Conservation (phyloP, 2,888 invertebrate species). For the Conchocele bisecta region DNA sequence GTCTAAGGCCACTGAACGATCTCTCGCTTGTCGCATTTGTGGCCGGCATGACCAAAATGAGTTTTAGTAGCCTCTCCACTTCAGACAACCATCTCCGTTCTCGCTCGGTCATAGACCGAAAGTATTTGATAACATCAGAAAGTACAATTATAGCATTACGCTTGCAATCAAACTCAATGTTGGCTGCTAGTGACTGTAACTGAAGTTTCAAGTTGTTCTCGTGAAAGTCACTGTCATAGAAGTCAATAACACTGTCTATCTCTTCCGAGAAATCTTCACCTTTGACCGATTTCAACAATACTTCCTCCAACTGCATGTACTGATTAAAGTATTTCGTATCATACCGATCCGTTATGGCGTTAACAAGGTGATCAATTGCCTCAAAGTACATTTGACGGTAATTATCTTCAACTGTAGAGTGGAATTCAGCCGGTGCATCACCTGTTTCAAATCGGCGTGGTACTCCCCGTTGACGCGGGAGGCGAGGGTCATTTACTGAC, state of each 20-base stretch:
- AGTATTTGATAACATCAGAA: background rate
- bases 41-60: slow-evolving; percentile 33
- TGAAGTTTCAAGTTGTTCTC: background rate
- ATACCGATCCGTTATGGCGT: slow-evolving; percentile 28
- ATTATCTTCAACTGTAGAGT: slow-evolving; percentile 7
- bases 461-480: too few relatives aligned
- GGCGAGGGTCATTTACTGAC: too few relatives aligned
- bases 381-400: slow-evolving; percentile 33
- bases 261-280: background rate
- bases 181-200: slow-evolving; percentile 3
- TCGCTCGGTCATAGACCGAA: background rate
- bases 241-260: background rate
- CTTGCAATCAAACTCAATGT: background rate
- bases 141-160: background rate
- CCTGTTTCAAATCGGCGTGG: too few relatives aligned
- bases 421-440: too few relatives aligned
- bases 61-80: slow-evolving; percentile 21
- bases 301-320: slow-evolving; percentile 17
- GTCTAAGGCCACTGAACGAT: slow-evolving; percentile 16
- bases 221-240: slow-evolving; percentile 13
- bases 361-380: slow-evolving; percentile 22
- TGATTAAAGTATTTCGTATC: slow-evolving; percentile 21
- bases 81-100: background rate
- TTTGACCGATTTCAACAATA: slow-evolving; percentile 27
- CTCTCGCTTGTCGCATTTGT: slow-evolving; percentile 26